Evolutionary conservation across 2,888 invertebrate species (phyloP).

Genomic region (Limnephilus auricula): DNA sequence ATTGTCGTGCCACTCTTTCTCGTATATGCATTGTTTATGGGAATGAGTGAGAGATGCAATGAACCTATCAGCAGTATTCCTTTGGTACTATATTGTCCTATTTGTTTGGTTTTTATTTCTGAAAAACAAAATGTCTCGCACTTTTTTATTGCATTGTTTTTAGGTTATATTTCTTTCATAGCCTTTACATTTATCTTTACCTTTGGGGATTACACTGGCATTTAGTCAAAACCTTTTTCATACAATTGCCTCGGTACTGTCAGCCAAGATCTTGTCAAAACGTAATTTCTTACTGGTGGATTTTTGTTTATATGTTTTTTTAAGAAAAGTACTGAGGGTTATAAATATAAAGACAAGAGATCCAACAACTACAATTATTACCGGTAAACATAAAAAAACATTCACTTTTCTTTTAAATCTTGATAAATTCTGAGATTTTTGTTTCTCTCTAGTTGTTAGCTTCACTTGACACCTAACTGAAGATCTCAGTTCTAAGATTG

Average conservation of each 20-base stretch:
- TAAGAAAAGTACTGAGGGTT: neutral
- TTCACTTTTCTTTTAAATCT: neutral
- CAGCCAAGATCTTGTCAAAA: too few relatives aligned
- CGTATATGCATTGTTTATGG: neutral
- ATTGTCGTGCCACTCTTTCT: neutral
- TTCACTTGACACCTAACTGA: too few relatives aligned
- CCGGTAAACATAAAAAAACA: too few relatives aligned
- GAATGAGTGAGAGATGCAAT: neutral
- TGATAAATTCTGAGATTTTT: neutral
- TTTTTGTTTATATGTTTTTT: neutral
- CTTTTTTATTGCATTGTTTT: neutral
- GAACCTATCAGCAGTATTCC: neutral
- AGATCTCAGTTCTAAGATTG: too few relatives aligned
- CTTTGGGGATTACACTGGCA: too few relatives aligned
- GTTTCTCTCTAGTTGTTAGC: neutral
- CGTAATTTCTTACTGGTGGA: too few relatives aligned
- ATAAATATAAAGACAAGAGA: neutral
- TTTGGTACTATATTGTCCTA: neutral
- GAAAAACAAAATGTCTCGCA: neutral
- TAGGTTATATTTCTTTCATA: neutral
- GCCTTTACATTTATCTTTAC: too few relatives aligned
- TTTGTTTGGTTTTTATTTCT: neutral
- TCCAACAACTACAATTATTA: too few relatives aligned
- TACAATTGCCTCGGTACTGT: too few relatives aligned
- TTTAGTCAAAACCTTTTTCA: neutral